These are phyloP conservation scores for Latrodectus hesperus DNA, from an alignment of 2,888 invertebrate genomes.

Conservation along the genomic window DNA sequence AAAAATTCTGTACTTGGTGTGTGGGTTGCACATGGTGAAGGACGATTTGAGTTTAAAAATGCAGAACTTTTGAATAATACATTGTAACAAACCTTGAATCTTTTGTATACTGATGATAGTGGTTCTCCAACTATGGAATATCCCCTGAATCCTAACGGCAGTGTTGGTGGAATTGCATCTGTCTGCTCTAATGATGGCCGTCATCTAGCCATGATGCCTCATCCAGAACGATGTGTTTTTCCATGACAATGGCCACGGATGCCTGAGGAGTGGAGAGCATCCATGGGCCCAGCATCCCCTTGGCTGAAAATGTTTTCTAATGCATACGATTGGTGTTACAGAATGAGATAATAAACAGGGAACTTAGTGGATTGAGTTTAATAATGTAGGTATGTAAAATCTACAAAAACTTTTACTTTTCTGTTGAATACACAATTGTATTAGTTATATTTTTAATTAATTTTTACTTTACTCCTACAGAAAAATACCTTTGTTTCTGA, in stretches of 20 bases:
- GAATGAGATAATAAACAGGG: no score
- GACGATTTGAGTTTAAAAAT: slow-evolving; percentile 75
- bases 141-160: slow-evolving; percentile 96
- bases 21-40: slow-evolving; percentile 98
- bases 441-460: no score
- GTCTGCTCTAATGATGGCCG: slow-evolving; percentile 92
- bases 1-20: slow-evolving; percentile 90
- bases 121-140: slow-evolving; percentile 82
- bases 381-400: no score
- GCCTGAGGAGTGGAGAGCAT: no score
- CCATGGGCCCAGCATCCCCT: slow-evolving; percentile 81
- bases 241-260: no score
- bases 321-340: slow-evolving; percentile 78
- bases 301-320: slow-evolving; percentile 95
- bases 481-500: no score
- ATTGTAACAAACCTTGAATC: slow-evolving; percentile 80
- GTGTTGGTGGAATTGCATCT: slow-evolving; percentile 88
- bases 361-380: no score
- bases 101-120: slow-evolving; percentile 90
- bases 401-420: no score
- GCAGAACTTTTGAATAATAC: slow-evolving; percentile 72
- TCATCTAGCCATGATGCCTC: slow-evolving; percentile 94
- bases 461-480: no score
- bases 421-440: no score
- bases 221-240: no score